Evolutionary conservation across 2,797 vertebrate species (phyloP).

Genomic region (Parauchenoglanis ngamensis): DNA sequence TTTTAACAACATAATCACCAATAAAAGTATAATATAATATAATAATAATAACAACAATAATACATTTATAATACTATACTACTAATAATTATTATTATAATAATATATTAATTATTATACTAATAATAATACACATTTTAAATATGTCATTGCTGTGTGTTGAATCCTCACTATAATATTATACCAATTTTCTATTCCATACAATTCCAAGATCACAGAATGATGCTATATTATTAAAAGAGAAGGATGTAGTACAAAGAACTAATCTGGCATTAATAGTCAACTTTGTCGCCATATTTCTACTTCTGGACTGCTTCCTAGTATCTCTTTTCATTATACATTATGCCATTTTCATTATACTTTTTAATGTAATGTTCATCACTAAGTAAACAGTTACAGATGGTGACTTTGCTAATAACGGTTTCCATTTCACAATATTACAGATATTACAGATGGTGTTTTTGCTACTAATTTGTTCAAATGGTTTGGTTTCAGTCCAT

Average conservation of each 20-base stretch:
- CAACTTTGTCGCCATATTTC: not conserved
- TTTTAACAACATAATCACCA: not conserved
- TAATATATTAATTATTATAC: too few relatives aligned
- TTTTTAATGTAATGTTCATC: not conserved
- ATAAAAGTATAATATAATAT: not conserved
- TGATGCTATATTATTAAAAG: not conserved
- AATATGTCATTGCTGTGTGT: not conserved
- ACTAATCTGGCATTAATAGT: not conserved
- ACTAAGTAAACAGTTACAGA: not conserved
- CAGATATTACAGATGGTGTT: not conserved
- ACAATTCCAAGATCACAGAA: not conserved
- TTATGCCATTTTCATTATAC: too few relatives aligned
- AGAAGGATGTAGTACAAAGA: not conserved
- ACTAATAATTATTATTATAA: too few relatives aligned
- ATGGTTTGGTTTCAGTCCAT: not conserved
- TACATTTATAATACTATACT: not conserved
- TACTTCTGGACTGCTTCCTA: not conserved
- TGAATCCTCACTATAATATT: not conserved
- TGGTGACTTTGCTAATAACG: not conserved
- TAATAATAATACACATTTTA: not conserved
- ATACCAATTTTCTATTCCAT: not conserved
- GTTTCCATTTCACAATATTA: too few relatives aligned
- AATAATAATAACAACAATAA: not conserved
- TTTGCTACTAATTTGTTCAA: not conserved
- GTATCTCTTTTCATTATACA: too few relatives aligned